Evolutionary conservation across 2,888 invertebrate genomes (phyloP), one percentile per base, ranked within the genome.

Genomic region (Cataglyphis livida): DNA sequence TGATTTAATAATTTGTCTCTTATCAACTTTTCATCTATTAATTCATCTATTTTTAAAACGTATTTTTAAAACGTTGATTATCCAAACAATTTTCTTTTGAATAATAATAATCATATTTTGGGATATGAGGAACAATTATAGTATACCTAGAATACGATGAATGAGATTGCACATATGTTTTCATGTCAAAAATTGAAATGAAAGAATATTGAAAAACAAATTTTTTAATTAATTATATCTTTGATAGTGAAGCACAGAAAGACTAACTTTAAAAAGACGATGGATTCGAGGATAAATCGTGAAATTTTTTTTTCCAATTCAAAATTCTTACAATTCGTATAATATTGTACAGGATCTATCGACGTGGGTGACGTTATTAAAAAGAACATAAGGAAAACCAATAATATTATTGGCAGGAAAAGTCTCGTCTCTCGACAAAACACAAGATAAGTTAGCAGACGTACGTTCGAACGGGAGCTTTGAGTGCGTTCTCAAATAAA

Each of bases 191-290:
- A 59, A 41, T n/a, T 28, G 7, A 73, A 35, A 54, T 12, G 21
- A 12, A 25, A 3, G 25, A 21, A 18, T 2, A 38, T 5, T 10
- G 9, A 1, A 28, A n/a, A 1, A 1, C 59, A 38, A 18, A 41
- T 18, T 57, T 32, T 15, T 57, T 10, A 9, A 61, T 74, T 74
- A 61, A 41, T 74, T 74, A 32, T 44, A 75, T 48, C 62, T 44
- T 61, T 10, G 38, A 64, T 3, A 38, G 21, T 28, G 15, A 70
- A 57, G 28, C 32, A 18, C 12, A 32, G 32, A 15, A 28, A 66
- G 41, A 15, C 21, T 57, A 32, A 15, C 41, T 57, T 66, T n/a
- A 66, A 68, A 21, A 66, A 41, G 57, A 21, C 32, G 7, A 6
- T 12, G 18, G 28, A 73, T 1, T 15, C n/a, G 18, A 1, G 6